Percentiles rank a stretch among this genome's conserved stretches.
These are phyloP conservation scores for Acanthosepion lycidas DNA, from an alignment of 2,888 invertebrate genomes.

Conservation along the genomic window DNA sequence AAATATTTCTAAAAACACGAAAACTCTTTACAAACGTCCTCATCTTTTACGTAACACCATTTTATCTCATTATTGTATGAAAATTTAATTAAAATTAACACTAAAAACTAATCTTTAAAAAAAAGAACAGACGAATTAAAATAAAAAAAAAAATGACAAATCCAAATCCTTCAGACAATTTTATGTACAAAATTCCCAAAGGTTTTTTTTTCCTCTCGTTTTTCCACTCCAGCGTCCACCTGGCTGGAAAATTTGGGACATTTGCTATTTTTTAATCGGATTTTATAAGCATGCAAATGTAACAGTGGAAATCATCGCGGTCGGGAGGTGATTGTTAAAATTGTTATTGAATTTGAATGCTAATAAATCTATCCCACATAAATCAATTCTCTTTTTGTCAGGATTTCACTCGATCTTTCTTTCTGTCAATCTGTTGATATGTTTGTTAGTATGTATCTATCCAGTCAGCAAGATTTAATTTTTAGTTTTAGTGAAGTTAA, in stretches of 20 bases:
- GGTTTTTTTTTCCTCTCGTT: not conserved
- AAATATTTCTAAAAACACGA: not conserved
- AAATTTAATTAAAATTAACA: not conserved
- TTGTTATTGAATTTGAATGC: not conserved
- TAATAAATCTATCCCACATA: not conserved
- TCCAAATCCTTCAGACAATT: not conserved
- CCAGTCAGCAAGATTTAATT: too few species aligned
- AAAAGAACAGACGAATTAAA: not conserved
- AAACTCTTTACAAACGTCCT: not conserved
- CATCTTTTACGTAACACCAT: not conserved
- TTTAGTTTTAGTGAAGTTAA: too few species aligned
- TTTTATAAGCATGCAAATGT: not conserved
- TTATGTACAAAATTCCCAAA: not conserved
- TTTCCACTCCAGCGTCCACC: not conserved
- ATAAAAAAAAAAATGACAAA: not conserved
- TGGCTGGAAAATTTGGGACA: not conserved
- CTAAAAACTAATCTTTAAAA: not conserved
- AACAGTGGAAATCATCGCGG: not conserved
- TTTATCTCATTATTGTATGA: not conserved
- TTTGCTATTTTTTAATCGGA: not conserved
- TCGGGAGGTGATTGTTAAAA: constrained; percentile 15
- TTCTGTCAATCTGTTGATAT: too few species aligned
- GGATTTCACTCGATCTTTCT: too few species aligned
- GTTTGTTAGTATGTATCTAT: too few species aligned
- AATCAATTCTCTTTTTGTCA: too few species aligned